phyloP scores from a whole-genome alignment of 2,797 vertebrate genomes.

The Manis javanica region DNA sequence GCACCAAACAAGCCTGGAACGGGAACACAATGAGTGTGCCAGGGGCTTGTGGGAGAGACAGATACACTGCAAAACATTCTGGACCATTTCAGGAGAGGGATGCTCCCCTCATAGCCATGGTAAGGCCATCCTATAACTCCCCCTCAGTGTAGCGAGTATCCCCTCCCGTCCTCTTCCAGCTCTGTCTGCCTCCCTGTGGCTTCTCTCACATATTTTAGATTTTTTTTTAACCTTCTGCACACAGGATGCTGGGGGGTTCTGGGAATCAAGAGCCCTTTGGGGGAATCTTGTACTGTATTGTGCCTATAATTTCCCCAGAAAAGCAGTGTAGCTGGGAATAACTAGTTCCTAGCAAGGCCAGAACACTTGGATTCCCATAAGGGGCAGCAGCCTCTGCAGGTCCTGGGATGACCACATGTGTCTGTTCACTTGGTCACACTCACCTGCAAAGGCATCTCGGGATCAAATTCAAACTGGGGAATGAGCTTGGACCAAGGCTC shows the following conservation, averaged over 20 bases:
- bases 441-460: conserved; percentile 95
- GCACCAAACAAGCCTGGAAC: conserved; percentile 94
- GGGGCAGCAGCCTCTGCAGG: not conserved
- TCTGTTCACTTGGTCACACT: not conserved
- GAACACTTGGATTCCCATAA: rapidly evolving
- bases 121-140: not conserved
- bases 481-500: conserved; percentile 96
- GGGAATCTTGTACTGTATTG: not conserved
- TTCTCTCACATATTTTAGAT: not conserved
- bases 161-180: rapidly evolving
- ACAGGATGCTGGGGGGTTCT: not conserved
- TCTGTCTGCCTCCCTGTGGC: not conserved
- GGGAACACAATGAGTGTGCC: rapidly evolving
- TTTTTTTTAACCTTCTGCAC: not conserved
- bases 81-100: not conserved
- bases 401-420: not conserved
- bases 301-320: not conserved
- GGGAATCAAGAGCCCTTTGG: not conserved
- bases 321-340: not conserved
- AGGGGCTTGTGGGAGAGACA: not conserved
- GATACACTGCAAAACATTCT: rapidly evolving
- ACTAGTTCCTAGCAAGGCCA: not conserved
- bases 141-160: not conserved
- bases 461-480: conserved; percentile 93
- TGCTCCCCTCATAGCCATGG: not conserved